phyloP scores from a whole-genome alignment of 2,888 invertebrate genomes.

The Hoplodrina blanda region DNA sequence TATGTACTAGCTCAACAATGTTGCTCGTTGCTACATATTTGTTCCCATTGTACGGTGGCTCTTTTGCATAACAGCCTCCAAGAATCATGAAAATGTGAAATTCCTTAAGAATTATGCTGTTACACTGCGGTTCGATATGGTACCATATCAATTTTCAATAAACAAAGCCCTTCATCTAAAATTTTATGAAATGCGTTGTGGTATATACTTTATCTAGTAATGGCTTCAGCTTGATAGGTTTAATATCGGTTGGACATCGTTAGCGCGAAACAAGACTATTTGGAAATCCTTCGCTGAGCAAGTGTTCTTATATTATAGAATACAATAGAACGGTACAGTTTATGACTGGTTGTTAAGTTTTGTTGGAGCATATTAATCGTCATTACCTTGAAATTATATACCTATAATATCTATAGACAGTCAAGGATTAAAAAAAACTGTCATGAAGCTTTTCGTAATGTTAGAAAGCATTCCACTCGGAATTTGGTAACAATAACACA shows the following conservation, averaged over 20 bases:
- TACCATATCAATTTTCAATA: constrained; percentile 40
- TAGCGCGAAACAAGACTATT: constrained; percentile 30
- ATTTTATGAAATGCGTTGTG: constrained; percentile 31
- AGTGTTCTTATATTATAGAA: constrained; percentile 1
- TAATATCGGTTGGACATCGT: constrained; percentile 29
- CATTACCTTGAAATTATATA: constrained; percentile 18
- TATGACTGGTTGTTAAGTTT: constrained; percentile 19
- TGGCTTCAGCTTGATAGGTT: constrained; percentile 22
- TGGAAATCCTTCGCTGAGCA: constrained; percentile 23
- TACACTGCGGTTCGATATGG: constrained; percentile 31
- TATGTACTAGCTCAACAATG: constrained; percentile 54
- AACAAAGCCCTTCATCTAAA: constrained; percentile 34
- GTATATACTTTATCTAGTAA: constrained; percentile 38
- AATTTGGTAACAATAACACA: not conserved
- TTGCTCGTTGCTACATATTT: constrained; percentile 53
- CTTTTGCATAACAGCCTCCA: constrained; percentile 55
- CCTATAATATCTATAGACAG: no score
- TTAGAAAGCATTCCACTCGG: not conserved
- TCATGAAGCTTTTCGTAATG: not conserved
- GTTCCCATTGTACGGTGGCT: constrained; percentile 50
- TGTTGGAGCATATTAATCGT: constrained; percentile 10
- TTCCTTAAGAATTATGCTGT: constrained; percentile 43
- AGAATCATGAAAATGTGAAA: constrained; percentile 59
- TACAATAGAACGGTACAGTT: constrained; percentile 30
- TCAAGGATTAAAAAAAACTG: not conserved